Conservation (phyloP, 2,888 invertebrate genomes). For the Agonopterix alstromeriana region DNA sequence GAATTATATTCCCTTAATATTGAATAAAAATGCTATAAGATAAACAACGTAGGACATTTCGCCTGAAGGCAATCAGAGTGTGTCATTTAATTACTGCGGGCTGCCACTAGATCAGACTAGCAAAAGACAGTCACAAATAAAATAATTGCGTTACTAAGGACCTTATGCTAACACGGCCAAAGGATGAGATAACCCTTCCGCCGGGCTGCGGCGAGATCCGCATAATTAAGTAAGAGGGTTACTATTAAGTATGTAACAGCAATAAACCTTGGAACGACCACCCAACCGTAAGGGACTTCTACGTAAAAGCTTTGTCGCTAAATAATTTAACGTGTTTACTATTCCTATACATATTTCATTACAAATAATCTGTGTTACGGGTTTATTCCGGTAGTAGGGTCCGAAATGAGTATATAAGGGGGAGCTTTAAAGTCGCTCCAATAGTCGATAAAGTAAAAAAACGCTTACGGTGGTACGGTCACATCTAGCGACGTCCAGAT, state of each 20-base stretch:
- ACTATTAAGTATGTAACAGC: conserved; percentile 69
- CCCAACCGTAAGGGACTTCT: conserved; percentile 39
- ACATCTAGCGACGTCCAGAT: too few relatives aligned
- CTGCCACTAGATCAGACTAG: conserved; percentile 17
- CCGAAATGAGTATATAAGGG: too few relatives aligned
- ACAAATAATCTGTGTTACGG: conserved; percentile 1
- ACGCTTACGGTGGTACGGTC: too few relatives aligned
- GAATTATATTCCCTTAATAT: too few relatives aligned
- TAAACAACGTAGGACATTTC: not conserved
- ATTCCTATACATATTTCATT: conserved; percentile 8
- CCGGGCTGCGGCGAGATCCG: conserved; percentile 46
- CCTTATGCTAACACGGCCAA: conserved; percentile 47
- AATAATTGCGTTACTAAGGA: conserved; percentile 53
- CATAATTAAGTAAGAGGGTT: conserved; percentile 71
- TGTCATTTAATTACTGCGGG: not conserved
- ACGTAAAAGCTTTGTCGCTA: conserved; percentile 46
- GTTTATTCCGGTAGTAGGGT: too few relatives aligned
- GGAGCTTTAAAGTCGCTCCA: too few relatives aligned
- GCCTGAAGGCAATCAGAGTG: not conserved
- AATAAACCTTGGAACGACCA: conserved; percentile 52
- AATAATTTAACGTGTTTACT: conserved; percentile 41
- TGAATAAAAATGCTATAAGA: too few relatives aligned
- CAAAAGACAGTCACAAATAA: conserved; percentile 49
- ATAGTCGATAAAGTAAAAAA: too few relatives aligned
- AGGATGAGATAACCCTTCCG: conserved; percentile 43